Evolutionary conservation across 1,140 invertebrate species (phyloP), one percentile per base, ranked within the genome.

Genomic region (Penaeus indicus): DNA sequence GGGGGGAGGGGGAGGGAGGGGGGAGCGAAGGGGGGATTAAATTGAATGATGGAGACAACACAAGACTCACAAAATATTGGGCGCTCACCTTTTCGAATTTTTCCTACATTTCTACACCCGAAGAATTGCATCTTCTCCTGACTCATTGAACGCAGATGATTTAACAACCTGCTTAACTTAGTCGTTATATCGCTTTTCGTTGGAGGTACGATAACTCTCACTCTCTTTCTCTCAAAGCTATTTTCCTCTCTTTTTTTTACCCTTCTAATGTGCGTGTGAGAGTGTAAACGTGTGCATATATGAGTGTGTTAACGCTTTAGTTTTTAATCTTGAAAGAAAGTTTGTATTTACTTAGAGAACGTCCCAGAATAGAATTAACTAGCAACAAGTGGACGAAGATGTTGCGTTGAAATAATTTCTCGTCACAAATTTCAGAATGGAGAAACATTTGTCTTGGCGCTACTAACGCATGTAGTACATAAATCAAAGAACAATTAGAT

Each of bases 31-130:
- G 88, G 88, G 88, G 88, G 83, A 89, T 80, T 89, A 89, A 89
- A 89, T 89, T 89, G 88, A 89, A 89, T 89, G 88, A 89, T 89
- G 88, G 88, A 89, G 88, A 89, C 88, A 89, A 89, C 88, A 82
- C 83, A 85, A 89, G 87, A 88, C 87, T 88, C 87, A 84, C 87
- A 88, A 88, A 88, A 88, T 88, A 88, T 88, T 89, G 84, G 88
- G 85, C 80, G 84, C 84, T 85, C 84, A 89, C 88, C 88, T 89
- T 89, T 89, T 85, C 88, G 88, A 85, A 85, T 89, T 89, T 89
- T 89, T 89, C 88, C 84, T 89, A 85, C 88, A 85, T 89, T 89
- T 82, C 84, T 89, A 85, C 84, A 89, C 84, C 84, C 88, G 69
- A 89, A 89, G 88, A 89, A 89, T 85, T 89, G 75, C 83, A 81